Evolutionary conservation across 2,113 vertebrate species (phyloP), one percentile per base, ranked within the genome.

Genomic region (Gavia stellata): DNA sequence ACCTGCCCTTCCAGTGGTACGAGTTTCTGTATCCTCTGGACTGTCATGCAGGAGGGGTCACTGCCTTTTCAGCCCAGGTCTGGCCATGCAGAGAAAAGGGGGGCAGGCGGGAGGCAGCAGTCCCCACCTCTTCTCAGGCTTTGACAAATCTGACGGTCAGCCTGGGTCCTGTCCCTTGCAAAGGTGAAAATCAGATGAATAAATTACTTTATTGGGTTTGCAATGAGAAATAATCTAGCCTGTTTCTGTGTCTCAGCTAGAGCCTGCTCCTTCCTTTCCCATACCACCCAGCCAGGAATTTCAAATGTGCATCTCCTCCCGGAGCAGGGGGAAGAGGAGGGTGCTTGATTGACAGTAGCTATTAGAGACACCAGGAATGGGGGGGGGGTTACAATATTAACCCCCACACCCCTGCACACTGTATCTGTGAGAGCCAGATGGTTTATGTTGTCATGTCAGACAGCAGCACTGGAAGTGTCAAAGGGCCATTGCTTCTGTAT

Each of bases 401-500:
- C 89, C 84, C 61, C 71, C 13, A 1, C 40, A 50, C 61, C 84
- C 72, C 67, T 61, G 36, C 85, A 77, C 53, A 4, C 31, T 78
- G 79, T 72, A 62, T 95, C 85, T 94, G 71, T 82, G 90, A 65
- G 71, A 95, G 74, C 71, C 93, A 96, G 94, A 80, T 97, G 94
- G 93, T 90, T 97, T 96, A 44, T 11, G 24, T 86, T 90, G 79
- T 66, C 55, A 52, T 67, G 74, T 93, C 94, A 96, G 88, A 92
- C 90, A 83, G 95, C 92, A 94, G 82, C 82, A 31, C 67, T 81
- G 96, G 75, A 88, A 3, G 1, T 88, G 92, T 92, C 95, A 92
- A 81, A 74, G 81, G 75, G 67, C 71, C 50, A 50, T 4, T 90
- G 90, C 90, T 96, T 90, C 95, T 17, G 82, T 92, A 58, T 42